phyloP scores from a whole-genome alignment of 2,888 invertebrate species.

The Parasteatoda lunata region DNA sequence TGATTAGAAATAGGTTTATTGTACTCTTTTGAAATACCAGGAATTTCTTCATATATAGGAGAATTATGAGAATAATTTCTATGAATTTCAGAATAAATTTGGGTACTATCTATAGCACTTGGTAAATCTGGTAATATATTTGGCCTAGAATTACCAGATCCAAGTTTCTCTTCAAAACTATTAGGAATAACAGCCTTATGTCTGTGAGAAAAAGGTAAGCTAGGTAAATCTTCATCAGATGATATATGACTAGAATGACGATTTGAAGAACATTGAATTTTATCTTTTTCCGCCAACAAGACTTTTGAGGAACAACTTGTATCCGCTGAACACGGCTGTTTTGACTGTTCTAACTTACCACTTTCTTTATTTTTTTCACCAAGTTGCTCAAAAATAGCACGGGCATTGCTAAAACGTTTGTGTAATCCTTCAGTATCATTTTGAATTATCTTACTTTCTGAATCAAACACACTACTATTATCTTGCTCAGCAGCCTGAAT shows the following conservation, averaged over 20 bases:
- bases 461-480: conserved; percentile 26
- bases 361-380: conserved; percentile 75
- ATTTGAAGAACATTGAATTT: conserved; percentile 32
- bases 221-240: conserved; percentile 42
- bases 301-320: conserved; percentile 32
- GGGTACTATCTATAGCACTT: conserved; percentile 7
- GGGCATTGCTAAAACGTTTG: conserved; percentile 81
- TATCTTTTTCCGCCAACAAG: conserved; percentile 33
- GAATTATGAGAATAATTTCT: conserved; percentile 39
- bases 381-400: conserved; percentile 92
- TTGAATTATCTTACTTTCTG: conserved; percentile 19
- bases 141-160: conserved; percentile 21
- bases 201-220: conserved; percentile 29
- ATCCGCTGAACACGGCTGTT: conserved; percentile 14
- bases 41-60: conserved; percentile 64
- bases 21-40: conserved; percentile 30
- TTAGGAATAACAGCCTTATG: conserved; percentile 7
- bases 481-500: conserved; percentile 17
- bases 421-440: conserved; percentile 68
- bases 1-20: conserved; percentile 17
- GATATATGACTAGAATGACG: conserved; percentile 58
- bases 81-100: conserved; percentile 20
- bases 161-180: conserved; percentile 17
- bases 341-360: conserved; percentile 17
- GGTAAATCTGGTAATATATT: conserved; percentile 26